Evolutionary conservation across 2,888 invertebrate species (phyloP), one percentile per base, ranked within the genome.

Genomic region (Agrilus biguttatus): DNA sequence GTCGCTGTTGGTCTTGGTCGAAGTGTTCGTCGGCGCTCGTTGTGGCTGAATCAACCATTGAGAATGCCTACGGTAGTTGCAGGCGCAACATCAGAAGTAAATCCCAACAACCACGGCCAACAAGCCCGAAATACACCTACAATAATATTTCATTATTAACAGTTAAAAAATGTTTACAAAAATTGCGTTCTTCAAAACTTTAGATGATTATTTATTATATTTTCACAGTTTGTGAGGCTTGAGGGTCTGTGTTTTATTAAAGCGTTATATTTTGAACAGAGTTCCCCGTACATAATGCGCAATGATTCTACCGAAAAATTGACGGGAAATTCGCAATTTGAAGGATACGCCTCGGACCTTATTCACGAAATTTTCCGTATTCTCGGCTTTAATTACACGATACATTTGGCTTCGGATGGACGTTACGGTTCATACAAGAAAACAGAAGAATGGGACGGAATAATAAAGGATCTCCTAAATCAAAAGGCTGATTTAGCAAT

Each of bases 401-500:
- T 90, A 62, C 78, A 81, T 55, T 68, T 89, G 48, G 89, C 88
- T 43, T 85, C 86, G 8, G 90, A 90, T 66, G 85, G 84, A 54
- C 75, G 83, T 56, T 88, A 89, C 64, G 90, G 90, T 12, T 83
- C 85, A 44, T 74, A 75, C 51, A 74, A 82, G 50, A 78, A 83
- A 61, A 85, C 83, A 36, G 85, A 84, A 59, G 87, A 88, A 69
- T 90, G 90, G 89, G 87, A 89, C 61, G 89, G 89, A 43, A 89
- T 89, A 85, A 87, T 90, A 58, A 75, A 83, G 55, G 89, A 90
- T 62, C 71, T 90, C 44, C 68, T 90, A 51, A 88, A 89, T 63
- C 88, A 88, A 66, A 83, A 86, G 59, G 93, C 93, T 10, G 95
- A 96, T 67, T 72, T 98, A 51, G 96, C 95, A 1, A 89, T 98